Percentiles rank a stretch among this genome's conserved stretches.
Conservation (phyloP, 2,888 invertebrate genomes). For the Drosophila barbarae region DNA sequence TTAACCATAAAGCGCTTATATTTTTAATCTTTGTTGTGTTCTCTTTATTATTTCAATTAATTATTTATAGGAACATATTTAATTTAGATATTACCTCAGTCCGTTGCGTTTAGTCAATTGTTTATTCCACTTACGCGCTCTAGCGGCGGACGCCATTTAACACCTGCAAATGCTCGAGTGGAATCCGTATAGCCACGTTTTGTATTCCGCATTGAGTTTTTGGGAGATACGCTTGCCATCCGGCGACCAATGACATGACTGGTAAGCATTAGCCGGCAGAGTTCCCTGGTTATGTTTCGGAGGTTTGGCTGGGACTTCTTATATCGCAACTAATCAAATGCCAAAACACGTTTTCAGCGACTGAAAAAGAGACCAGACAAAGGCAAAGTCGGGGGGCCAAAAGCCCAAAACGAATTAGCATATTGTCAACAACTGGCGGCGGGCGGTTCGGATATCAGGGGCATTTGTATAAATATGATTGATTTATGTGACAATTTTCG, state of each 20-base stretch:
- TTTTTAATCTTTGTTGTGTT: neutral
- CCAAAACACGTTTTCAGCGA: conserved; percentile 71
- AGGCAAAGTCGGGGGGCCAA: conserved; percentile 13
- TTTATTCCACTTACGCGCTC: conserved; percentile 21
- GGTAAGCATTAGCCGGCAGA: conserved; percentile 27
- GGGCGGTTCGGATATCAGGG: conserved; percentile 60
- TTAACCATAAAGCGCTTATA: too few species aligned
- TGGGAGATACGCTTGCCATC: conserved; percentile 4
- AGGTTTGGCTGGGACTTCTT: conserved; percentile 14
- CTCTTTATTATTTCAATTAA: neutral
- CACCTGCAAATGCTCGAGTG: conserved; percentile 21
- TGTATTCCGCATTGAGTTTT: conserved; percentile 13
- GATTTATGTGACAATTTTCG: conserved; percentile 78
- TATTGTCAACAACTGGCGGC: conserved; percentile 42
- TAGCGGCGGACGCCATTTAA: conserved; percentile 26
- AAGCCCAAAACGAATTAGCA: conserved; percentile 34
- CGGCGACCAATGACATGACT: conserved; percentile 40
- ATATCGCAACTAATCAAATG: conserved; percentile 59
- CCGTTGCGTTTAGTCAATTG: conserved; percentile 10
- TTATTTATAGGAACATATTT: neutral
- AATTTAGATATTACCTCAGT: neutral
- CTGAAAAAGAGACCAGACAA: conserved; percentile 21
- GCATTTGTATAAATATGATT: conserved; percentile 76
- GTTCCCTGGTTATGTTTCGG: conserved; percentile 8
- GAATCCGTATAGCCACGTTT: conserved; percentile 18